phyloP scores from a whole-genome alignment of 1,140 invertebrate species.

The Magallana gigas region DNA sequence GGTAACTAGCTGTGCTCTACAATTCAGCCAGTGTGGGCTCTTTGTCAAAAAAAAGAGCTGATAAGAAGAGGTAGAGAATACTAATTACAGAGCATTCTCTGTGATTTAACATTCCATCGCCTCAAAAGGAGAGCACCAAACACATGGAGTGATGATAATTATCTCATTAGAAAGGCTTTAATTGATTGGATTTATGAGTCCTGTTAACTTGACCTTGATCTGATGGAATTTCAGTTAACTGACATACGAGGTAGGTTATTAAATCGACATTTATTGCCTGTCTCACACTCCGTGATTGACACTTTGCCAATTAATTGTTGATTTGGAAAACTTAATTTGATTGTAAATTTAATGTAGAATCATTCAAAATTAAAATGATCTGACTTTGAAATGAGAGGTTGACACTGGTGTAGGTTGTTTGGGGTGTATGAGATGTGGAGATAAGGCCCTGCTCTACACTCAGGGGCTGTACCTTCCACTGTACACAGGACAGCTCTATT shows the following conservation, averaged over 20 bases:
- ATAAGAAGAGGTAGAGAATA: neutral
- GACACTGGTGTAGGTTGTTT: neutral
- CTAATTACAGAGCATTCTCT: neutral
- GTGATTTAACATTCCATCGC: neutral
- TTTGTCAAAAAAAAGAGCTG: constrained; percentile 6
- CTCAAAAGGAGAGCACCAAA: neutral
- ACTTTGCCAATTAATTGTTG: neutral
- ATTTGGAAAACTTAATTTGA: neutral
- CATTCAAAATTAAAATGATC: neutral
- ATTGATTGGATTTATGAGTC: neutral
- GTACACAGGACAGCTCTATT: neutral
- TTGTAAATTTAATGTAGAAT: neutral
- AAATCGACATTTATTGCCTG: neutral
- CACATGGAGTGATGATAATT: constrained; percentile 10
- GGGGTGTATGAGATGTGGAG: neutral
- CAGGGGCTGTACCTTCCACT: no score
- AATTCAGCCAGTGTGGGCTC: neutral
- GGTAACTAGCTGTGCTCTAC: neutral
- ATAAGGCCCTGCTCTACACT: neutral
- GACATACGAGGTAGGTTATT: constrained; percentile 14
- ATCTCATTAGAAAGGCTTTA: neutral
- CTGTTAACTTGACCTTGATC: neutral
- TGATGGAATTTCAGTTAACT: constrained; percentile 2
- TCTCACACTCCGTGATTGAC: neutral
- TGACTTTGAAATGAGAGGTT: neutral